Percentiles rank a stretch among this genome's conserved stretches.
These are phyloP conservation scores for Lonchura striata DNA, from an alignment of 2,113 vertebrate genomes.

Conservation along the genomic window DNA sequence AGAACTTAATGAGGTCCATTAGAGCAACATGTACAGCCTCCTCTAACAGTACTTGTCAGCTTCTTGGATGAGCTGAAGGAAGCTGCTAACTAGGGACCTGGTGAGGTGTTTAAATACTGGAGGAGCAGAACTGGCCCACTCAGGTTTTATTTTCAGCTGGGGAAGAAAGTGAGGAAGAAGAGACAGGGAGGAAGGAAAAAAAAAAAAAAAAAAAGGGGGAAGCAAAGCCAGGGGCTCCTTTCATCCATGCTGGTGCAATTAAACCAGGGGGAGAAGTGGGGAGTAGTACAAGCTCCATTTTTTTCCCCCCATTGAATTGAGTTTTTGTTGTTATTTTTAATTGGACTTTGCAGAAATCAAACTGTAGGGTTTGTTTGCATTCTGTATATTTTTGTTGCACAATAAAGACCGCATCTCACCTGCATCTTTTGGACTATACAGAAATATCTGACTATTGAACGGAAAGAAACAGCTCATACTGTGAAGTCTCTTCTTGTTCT, in stretches of 20 bases:
- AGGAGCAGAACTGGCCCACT: conserved; percentile 83
- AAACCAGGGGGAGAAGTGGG: conserved; percentile 48
- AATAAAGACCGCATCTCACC: conserved; percentile 51
- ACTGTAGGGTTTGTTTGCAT: conserved; percentile 26
- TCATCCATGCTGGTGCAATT: conserved; percentile 66
- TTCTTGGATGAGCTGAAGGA: conserved; percentile 98
- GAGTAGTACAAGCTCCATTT: conserved; percentile 10
- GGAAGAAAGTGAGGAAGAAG: conserved; percentile 74
- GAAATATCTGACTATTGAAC: conserved; percentile 59
- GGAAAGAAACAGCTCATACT: conserved; percentile 38
- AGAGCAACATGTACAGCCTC: conserved; percentile 99
- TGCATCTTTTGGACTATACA: conserved; percentile 68
- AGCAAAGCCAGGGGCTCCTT: conserved; percentile 58
- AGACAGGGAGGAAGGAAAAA: not conserved
- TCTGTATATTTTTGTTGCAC: conserved; percentile 47
- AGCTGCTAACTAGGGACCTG: conserved; percentile 98
- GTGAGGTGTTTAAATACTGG: conserved; percentile 96
- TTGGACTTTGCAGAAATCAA: conserved; percentile 61
- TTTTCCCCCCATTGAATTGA: not conserved
- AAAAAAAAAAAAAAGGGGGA: conserved; percentile 22
- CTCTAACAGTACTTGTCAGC: conserved; percentile 99
- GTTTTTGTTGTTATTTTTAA: conserved; percentile 32
- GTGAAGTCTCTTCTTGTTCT: conserved; percentile 33
- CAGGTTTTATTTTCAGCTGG: conserved; percentile 79
- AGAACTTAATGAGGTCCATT: conserved; percentile 99